Evolutionary conservation across 2,888 invertebrate species (phyloP).

Genomic region (Acleris holmiana): DNA sequence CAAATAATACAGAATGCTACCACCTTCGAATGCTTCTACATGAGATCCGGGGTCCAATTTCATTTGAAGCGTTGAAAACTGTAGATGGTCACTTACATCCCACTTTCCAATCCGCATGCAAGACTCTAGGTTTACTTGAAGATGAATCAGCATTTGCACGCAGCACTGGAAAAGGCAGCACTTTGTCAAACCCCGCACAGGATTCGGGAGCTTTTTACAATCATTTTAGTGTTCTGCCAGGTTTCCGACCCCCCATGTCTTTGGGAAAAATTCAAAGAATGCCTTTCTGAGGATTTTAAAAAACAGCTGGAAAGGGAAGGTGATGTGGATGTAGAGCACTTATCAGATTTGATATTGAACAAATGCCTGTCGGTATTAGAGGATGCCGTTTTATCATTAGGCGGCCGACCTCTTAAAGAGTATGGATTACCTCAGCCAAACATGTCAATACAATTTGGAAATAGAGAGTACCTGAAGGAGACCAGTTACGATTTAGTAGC

Average conservation of each 20-base stretch:
- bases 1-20: slow-evolving; percentile 43
- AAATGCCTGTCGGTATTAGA: no score
- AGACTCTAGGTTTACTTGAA: slow-evolving; percentile 41
- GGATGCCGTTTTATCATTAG: slow-evolving; percentile 33
- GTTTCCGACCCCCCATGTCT: no score
- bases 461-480: slow-evolving; percentile 35
- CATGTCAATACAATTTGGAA: slow-evolving; percentile 19
- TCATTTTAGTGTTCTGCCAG: no score
- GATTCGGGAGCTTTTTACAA: slow-evolving; percentile 44
- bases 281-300: no score
- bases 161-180: slow-evolving; percentile 35
- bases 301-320: no score
- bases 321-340: no score
- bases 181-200: slow-evolving; percentile 35
- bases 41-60: slow-evolving; percentile 44
- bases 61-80: slow-evolving; percentile 38
- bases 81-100: slow-evolving; percentile 26
- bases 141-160: slow-evolving; percentile 36
- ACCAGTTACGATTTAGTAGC: slow-evolving; percentile 38
- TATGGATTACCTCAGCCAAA: slow-evolving; percentile 41
- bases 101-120: slow-evolving; percentile 42
- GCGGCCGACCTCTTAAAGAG: slow-evolving; percentile 25
- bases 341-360: no score
- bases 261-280: no score
- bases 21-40: slow-evolving; percentile 45